Base-by-base conservation (phyloP, 2,888 invertebrate species). In the Chromoteleia sp. region DNA sequence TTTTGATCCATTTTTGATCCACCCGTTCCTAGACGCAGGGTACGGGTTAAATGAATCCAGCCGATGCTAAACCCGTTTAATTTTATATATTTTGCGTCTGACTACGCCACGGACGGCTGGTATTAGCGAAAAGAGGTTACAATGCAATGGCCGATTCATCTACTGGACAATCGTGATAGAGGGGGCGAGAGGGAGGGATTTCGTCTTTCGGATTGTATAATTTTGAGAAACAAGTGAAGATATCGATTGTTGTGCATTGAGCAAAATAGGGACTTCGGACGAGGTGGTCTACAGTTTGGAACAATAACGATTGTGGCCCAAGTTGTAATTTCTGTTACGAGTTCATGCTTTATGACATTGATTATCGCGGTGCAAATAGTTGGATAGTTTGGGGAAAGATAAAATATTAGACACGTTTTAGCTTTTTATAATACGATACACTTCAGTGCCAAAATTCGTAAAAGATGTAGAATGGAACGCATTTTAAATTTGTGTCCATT, bases 21-120 rank as follows among this genome's bases (percentile, higher is more conserved):
- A 15, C 15, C 15, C 17, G 39, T 12, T 74, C 50, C 65, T 70
- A 81, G 65, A 48, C 76, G 50, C 67, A 76, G 43, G 71, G 59
- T 67, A 77, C 68, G 68, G 67, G 76, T 81, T 81, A 81, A 71
- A 81, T 76, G 71, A 81, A 76, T 59, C 48, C 45, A 14, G 36
- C 33, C 36, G 75, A 65, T 17, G 71, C 54, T 43, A 56, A 59
- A 29, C 50, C 21, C 41, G 19, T 74, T 74, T 80, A 80, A 80
- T 80, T 80, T 80, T 68, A 74, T 74, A 80, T 68, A 80, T 45
- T 80, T 74, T 74, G 58, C 36, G 15, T 61, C 54, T 17, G 50
- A 50, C 52, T 6, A 12, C 25, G 25, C 3, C 25, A 25, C 25
- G 25, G 6, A 25, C 6, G 29, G 36, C 19, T 12, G 50, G 17